Evolutionary conservation across 2,888 invertebrate species (phyloP), one percentile per base, ranked within the genome.

Genomic region (Halictus quadricinctus): DNA sequence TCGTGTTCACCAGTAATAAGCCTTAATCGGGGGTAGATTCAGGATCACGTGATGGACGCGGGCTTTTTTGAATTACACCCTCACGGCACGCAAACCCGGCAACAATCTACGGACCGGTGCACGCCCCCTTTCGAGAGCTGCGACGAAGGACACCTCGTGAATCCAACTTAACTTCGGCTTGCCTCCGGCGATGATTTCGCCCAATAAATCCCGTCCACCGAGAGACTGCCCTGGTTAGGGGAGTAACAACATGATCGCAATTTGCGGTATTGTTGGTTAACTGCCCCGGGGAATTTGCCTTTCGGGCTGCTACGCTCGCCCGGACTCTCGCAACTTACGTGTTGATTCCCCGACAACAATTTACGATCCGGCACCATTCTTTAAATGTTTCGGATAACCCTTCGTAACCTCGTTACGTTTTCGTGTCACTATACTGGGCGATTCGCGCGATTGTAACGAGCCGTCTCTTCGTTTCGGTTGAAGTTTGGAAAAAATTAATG

Each of bases 21-120:
- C 84, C 85, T 81, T 88, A 88, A 91, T 91, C 89, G 88, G 77
- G 81, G 72, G 70, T 88, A 84, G 89, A 90, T 90, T 91, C 87
- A 90, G 86, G 84, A 72, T 84, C 86, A 83, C 83, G 79, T 80
- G 89, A 86, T 87, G 79, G 79, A 66, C 74, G 76, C 74, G 43
- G 76, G 13, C 46, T 58, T 86, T 88, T 88, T 88, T 88, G 86
- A 90, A 87, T 90, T 90, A 91, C 86, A 76, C 79, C 84, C 76
- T 58, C 66, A 72, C 70, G 72, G 84, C 90, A 90, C 89, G 91
- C 90, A 85, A 90, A 36, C 25, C 21, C 21, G 18, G 21, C 60
- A 48, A 76, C 41, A 69, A 76, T 76, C 79, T 29, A 54, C 36
- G 15, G 25, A n/a, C 50, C 43, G 12, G 72, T 72, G 58, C 21